Evolutionary conservation across 2,113 vertebrate species (phyloP), one percentile per base, ranked within the genome.

Genomic region (Polyodon spathula): DNA sequence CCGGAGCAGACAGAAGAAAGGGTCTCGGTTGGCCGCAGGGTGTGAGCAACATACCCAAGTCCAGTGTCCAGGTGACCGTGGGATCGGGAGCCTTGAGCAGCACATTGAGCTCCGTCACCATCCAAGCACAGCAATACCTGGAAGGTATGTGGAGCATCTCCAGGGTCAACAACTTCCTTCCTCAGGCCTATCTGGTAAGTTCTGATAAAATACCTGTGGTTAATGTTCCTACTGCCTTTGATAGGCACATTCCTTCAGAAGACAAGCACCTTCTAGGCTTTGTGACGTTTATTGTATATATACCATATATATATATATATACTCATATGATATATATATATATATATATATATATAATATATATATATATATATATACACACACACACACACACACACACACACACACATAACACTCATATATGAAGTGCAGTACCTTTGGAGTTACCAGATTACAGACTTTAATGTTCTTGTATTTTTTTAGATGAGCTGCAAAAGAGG

Each of bases 131-230:
- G 82, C 94, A 95, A 76, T 97, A 94, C 76, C 89, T 97, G 0
- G 94, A 97, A 74, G 94, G 94, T 60, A 87, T 93, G 90, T 97
- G 94, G 94, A 93, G 90, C 66, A 89, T 97, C 76, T 94, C 95
- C 15, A 84, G 89, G 39, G 89, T 94, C 69, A 93, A 93, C 87
- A 93, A 87, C 83, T 86, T 92, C 73, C 76, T 97, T 70, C 93
- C 94, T 14, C 89, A 93, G 37, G 82, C 89, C n/a, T 92, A 84
- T 76, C 82, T 84, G 79, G 95, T 97, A 90, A 73, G 88, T 83
- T 27, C 62, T 46, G 42, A 27, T 27, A 27, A 27, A 27, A 27
- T 27, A 27, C 27, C 27, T 27, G 27, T 27, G 27, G 27, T 27
- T 27, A 3, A 3, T 27, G 27, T 27, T 27, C 27, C 27, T 27